Evolutionary conservation across 92 coral and sea anemone genomes (phyloP), one percentile per base, ranked within the genome.

Genomic region (Scolanthus callimorphus): DNA sequence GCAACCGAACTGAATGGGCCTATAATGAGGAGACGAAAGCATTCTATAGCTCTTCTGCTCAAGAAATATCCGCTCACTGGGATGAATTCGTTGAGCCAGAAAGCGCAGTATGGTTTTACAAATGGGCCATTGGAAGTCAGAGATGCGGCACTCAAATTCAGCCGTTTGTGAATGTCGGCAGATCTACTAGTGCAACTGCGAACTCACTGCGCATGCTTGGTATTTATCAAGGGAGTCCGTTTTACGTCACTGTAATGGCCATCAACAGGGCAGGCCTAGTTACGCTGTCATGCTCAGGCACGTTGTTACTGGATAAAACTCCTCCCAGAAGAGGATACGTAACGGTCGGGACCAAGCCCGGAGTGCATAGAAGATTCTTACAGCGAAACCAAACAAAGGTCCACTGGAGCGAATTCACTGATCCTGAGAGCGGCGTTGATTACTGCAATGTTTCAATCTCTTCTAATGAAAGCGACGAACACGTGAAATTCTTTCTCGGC

Each of bases 71-170:
- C 12, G 90, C 73, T 22, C 63, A 84, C 69, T 86, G 95, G 95
- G 59, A 58, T 0, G 62, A 70, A 17, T 86, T 86, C 61, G 49
- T 63, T 22, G 95, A 86, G 57, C 72, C 46, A 3, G 95, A 86
- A 55, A 82, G 95, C 66, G 76, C 72, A 49, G 27, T 82, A 27
- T 86, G 95, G 95, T 86, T 77, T 70, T 82, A 82, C 71, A 82
- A 86, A 62, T 86, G 95, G 95, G 81, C 90, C 41, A 73, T 86
- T 29, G 95, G 95, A 11, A 78, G 76, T 11, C 65, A 79, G 37
- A 63, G 58, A 45, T 82, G 90, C 49, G 95, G 86, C 2, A 86
- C 95, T 11, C 95, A 86, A 49, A 65, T 86, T 27, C 95, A 86
- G 29, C 90, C 90, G 19, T 60, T 86, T 27, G 55, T 86, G 25